A percentile compares a stretch with the other conserved stretches of the same genome.
phyloP scores from a whole-genome alignment of 2,797 vertebrate genomes.

The Argentina silus region DNA sequence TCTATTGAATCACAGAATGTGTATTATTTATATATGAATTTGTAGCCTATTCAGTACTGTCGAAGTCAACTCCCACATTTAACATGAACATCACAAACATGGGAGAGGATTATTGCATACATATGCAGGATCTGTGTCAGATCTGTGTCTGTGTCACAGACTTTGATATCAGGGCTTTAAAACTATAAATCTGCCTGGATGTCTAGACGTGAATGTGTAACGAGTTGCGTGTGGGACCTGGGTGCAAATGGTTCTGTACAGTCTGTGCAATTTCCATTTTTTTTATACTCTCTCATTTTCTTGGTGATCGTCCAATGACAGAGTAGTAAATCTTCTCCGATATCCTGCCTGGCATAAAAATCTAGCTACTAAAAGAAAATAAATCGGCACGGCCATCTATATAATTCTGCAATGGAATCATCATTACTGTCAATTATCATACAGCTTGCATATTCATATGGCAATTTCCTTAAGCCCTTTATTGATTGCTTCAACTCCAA shows the following conservation, averaged over 20 bases:
- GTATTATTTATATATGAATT: too few relatives aligned
- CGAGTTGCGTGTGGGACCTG: constrained; percentile 8
- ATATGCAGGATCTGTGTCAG: constrained; percentile 18
- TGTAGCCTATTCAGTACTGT: too few relatives aligned
- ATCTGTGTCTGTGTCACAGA: constrained; percentile 20
- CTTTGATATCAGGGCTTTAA: constrained; percentile 19
- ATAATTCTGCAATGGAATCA: constrained; percentile 1
- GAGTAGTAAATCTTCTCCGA: constrained; percentile 17
- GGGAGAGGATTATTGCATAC: neutral
- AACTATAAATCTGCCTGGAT: constrained; percentile 48
- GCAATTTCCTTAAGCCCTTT: neutral
- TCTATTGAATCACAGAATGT: too few relatives aligned
- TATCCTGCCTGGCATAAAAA: neutral
- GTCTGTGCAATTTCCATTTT: neutral
- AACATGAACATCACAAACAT: too few relatives aligned
- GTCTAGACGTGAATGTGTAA: constrained; percentile 42
- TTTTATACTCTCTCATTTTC: constrained; percentile 19
- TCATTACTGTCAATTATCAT: constrained; percentile 6
- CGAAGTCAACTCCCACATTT: too few relatives aligned
- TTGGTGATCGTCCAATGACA: constrained; percentile 12
- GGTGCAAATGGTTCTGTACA: constrained; percentile 30
- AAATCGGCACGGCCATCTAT: neutral
- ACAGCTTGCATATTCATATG: neutral
- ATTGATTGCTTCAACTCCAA: neutral
- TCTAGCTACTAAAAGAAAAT: neutral